Evolutionary conservation across 2,888 invertebrate genomes (phyloP), one percentile per base, ranked within the genome.

Genomic region (Ypsolopha scabrella): DNA sequence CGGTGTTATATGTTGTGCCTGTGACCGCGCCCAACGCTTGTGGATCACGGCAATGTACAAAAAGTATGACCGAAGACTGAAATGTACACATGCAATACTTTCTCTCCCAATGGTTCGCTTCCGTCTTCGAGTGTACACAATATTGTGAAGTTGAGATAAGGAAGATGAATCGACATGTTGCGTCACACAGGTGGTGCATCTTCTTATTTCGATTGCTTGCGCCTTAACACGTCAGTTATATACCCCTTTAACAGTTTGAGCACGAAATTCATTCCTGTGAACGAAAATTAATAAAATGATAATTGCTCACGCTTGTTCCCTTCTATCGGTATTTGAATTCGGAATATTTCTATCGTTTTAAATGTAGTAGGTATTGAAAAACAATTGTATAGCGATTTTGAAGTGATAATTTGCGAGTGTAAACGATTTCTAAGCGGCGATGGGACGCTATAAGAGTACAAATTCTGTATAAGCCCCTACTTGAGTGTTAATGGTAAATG

Each of bases 401-500:
- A 51, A 51, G 46, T 51, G 24, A 51, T 50, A 44, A 50, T 44
- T 45, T 51, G 43, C 46, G 51, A 45, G 36, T 51, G 44, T 37
- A 50, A 41, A n/a, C 24, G 41, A 24, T 24, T 49, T 14, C 70
- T 70, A 68, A 71, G 73, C 72, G 76, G 75, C 81, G 79, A 74
- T 75, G 76, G 77, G 73, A 82, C 75, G 76, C 77, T 77, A 68
- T 60, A 88, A 90, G 88, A 91, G 91, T 91, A 91, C 91, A 91
- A 91, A 91, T 91, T 90, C 90, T 89, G 87, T 90, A 87, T 88
- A 89, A 88, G 88, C 87, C 88, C 88, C 88, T 80, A 77, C 75
- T 75, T 73, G 80, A 75, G 73, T 77, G 78, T 76, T 81, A 79
- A 78, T 79, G 77, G 70, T 80, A 74, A 76, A 76, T 67, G 63